Base-by-base conservation (phyloP, 2,888 invertebrate species). In the Choristoneura rosaceana region DNA sequence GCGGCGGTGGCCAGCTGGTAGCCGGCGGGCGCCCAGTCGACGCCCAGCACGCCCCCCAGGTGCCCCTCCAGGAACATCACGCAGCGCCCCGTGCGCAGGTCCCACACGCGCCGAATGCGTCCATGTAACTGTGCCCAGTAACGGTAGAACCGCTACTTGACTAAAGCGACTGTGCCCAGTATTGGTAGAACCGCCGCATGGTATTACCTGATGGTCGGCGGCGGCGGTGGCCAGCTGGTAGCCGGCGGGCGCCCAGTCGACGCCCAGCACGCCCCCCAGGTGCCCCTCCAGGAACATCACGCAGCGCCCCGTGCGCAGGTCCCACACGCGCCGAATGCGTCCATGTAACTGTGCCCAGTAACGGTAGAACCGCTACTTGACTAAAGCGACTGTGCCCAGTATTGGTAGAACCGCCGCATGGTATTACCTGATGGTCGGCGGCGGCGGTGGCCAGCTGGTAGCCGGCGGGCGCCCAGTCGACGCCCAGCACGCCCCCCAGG, bases 41-140 rank as follows among this genome's bases (percentile, higher is more conserved):
- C 2, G 25, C 97, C 97, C 79, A 98, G 96, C 69, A 99, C 96
- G 0, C 97, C 96, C 74, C 98, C 98, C 64, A 99, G 95, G 90
- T 99, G 99, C 0, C 99, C 99, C 89, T 99, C 99, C 89, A 99
- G 96, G 90, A 99, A 99, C 99, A 99, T 99, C 63, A 99, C 97
- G 86, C 99, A 99, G 55, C 99, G 96, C 0, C 99, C 99, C 0
- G 99, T 99, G 67, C 99, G 95, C 65, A 99, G 93, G 89, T 99
- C 99, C 99, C 99, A 99, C 2, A 99, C 98, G 73, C 99, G 95
- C 99, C 99, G 90, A 99, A 99, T 0, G 98, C 97, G 94, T n/a
- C n/a, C n/a, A n/a, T 2, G 25, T 25, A 2, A 25, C 25, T 25
- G 25, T 25, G 25, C 25, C 25, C 0, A 25, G 25, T 1, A 25